Evolutionary conservation across 2,888 invertebrate genomes (phyloP).

Genomic region (Apodemia hepburni): DNA sequence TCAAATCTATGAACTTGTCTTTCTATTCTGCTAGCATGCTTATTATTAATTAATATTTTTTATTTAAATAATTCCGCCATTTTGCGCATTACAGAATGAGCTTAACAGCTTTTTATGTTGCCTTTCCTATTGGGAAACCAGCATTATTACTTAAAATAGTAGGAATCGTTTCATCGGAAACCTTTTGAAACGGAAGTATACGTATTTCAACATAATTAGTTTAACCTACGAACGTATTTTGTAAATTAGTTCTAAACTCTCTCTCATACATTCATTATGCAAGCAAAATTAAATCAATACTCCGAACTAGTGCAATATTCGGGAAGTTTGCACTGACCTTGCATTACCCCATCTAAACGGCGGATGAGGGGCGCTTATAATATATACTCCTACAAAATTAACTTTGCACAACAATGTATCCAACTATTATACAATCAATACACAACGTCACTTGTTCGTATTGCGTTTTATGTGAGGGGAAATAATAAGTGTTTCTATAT

Average conservation of each 20-base stretch:
- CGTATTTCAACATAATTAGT: no score
- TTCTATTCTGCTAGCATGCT: no score
- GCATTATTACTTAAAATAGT: no score
- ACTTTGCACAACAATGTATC: slow-evolving; percentile 35
- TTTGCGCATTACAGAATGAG: no score
- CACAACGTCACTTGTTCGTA: slow-evolving; percentile 43
- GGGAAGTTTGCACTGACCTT: slow-evolving; percentile 49
- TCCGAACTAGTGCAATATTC: slow-evolving; percentile 13
- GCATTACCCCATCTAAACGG: slow-evolving; percentile 41
- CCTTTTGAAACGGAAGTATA: no score
- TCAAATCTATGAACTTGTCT: no score
- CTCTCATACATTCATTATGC: slow-evolving; percentile 1
- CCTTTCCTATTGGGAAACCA: no score
- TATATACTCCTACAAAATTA: slow-evolving; percentile 42
- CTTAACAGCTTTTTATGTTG: no score
- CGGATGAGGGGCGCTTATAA: slow-evolving; percentile 49
- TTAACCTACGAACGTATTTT: not conserved
- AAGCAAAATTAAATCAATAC: slow-evolving; percentile 9
- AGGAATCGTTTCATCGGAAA: no score
- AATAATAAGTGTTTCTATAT: not conserved
- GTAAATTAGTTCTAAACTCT: slow-evolving; percentile 4
- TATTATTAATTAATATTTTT: no score
- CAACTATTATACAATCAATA: slow-evolving; percentile 42
- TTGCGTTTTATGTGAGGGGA: slow-evolving; percentile 22
- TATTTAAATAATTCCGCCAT: no score